Conservation (phyloP, 2,113 vertebrate species). For the Fulmarus glacialis region DNA sequence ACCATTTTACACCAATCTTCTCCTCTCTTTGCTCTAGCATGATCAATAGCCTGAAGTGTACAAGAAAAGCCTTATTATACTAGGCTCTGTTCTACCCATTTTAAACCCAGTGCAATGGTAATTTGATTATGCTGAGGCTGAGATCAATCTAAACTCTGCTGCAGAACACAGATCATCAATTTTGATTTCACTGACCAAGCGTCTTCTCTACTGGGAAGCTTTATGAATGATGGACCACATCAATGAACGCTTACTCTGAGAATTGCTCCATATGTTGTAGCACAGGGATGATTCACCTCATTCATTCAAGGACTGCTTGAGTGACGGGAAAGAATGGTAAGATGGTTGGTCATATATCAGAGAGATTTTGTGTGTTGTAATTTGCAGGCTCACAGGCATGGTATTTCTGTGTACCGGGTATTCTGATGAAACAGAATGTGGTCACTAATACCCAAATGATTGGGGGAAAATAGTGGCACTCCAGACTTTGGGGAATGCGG, state of each 20-base stretch:
- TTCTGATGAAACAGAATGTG: background rate
- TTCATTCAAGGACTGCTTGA: constrained; percentile 22
- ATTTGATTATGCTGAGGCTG: constrained; percentile 43
- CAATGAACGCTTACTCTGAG: constrained; percentile 23
- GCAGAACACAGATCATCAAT: constrained; percentile 53
- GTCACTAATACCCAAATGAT: background rate
- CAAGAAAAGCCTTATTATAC: background rate
- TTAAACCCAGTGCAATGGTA: constrained; percentile 2
- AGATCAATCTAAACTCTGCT: constrained; percentile 56
- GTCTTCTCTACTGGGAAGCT: background rate
- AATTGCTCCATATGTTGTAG: constrained; percentile 60
- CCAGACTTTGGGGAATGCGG: background rate
- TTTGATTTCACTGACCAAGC: constrained; percentile 56
- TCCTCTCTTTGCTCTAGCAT: background rate
- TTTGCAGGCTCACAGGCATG: background rate
- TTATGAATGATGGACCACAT: constrained; percentile 65
- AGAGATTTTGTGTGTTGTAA: background rate
- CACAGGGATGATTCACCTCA: constrained; percentile 37
- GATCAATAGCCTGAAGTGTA: background rate
- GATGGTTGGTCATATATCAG: background rate
- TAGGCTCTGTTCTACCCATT: background rate
- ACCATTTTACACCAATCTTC: background rate
- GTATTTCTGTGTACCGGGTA: background rate
- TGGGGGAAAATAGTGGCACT: background rate
- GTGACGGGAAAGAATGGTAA: background rate